Conservation (phyloP, 2,888 invertebrate genomes). For the Eubasilissa splendida region DNA sequence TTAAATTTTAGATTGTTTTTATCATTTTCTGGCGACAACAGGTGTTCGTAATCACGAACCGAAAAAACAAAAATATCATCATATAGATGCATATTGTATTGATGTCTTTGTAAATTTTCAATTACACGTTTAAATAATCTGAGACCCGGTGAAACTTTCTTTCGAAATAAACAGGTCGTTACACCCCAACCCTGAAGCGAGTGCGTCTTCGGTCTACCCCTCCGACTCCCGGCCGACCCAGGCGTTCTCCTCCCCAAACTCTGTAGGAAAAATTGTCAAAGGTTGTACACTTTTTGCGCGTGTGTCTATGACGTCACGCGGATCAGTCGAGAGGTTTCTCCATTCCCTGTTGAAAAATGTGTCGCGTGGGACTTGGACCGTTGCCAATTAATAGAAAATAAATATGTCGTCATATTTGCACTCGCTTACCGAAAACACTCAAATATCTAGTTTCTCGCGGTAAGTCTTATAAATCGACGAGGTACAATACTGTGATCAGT, state of each 20-base stretch:
- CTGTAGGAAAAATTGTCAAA: background rate
- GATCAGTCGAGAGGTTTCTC: background rate
- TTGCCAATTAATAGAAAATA: background rate
- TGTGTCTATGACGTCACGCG: slow-evolving; percentile 18
- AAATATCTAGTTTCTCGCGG: too few relatives aligned
- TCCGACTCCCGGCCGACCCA: background rate
- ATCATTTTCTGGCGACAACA: too few relatives aligned
- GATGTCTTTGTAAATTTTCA: background rate
- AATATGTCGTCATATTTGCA: too few relatives aligned
- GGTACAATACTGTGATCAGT: too few relatives aligned
- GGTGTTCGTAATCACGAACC: too few relatives aligned
- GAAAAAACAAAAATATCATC: too few relatives aligned
- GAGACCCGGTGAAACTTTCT: background rate
- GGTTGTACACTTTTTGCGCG: slow-evolving; percentile 27
- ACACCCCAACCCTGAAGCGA: slow-evolving; percentile 3
- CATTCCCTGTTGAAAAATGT: background rate
- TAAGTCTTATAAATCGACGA: too few relatives aligned
- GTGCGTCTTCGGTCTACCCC: background rate
- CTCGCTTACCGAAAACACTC: too few relatives aligned
- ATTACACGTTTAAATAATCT: slow-evolving; percentile 4
- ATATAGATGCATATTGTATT: too few relatives aligned
- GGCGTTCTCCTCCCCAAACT: background rate
- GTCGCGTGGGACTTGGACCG: background rate
- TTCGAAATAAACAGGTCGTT: slow-evolving; percentile 12
- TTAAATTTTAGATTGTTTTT: too few relatives aligned